A percentile compares a stretch with the other conserved stretches of the same genome.
Evolutionary conservation across 2,113 vertebrate species (phyloP).

Genomic region (Thermophis baileyi): DNA sequence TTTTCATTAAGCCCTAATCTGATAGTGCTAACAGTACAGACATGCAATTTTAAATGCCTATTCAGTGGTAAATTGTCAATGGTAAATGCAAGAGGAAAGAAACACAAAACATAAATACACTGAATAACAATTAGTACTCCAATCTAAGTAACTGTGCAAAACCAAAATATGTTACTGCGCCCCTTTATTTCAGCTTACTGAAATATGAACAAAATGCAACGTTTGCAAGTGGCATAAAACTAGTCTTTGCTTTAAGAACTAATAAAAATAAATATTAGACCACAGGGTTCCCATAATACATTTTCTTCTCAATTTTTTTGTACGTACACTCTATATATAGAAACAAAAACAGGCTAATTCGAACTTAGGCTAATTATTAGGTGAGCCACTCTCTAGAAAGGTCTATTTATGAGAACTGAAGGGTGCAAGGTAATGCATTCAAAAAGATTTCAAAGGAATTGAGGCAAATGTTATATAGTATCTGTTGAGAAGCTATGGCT

Average conservation of each 20-base stretch:
- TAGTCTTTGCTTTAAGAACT: neutral
- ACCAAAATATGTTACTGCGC: neutral
- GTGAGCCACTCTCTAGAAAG: too few species aligned
- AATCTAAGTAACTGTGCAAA: neutral
- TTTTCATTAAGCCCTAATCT: neutral
- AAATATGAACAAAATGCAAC: neutral
- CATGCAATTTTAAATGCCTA: neutral
- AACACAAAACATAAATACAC: neutral
- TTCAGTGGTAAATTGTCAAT: neutral
- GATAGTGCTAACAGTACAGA: neutral
- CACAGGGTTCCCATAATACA: neutral
- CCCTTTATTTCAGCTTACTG: neutral
- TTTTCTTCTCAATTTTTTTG: neutral
- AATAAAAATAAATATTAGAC: neutral
- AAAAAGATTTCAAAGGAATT: neutral
- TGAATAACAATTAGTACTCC: neutral
- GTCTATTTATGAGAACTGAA: neutral
- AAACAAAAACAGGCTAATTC: neutral
- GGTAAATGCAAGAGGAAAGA: neutral
- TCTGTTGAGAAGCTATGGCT: neutral
- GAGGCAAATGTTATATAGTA: neutral
- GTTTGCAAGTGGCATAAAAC: neutral
- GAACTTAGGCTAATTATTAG: neutral
- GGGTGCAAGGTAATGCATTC: neutral
- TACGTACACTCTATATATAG: neutral